Evolutionary conservation across 2,797 vertebrate species (phyloP).

Genomic region (Prionace glauca): DNA sequence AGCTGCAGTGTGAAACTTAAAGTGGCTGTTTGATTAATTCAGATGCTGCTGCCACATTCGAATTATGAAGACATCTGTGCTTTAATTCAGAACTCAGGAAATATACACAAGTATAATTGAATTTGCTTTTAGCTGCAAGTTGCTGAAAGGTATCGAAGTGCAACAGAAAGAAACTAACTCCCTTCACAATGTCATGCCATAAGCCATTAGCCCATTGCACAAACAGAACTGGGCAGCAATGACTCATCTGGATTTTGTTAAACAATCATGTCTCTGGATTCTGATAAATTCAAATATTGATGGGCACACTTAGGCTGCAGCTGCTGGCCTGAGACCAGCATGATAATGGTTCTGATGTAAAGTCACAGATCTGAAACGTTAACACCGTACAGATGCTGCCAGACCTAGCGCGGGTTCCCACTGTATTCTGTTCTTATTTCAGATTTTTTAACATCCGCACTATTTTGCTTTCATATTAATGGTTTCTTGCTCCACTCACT

Average conservation of each 20-base stretch:
- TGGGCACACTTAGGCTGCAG: not conserved
- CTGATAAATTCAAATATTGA: not conserved
- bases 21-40: not conserved
- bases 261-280: not conserved
- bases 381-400: not conserved
- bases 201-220: not conserved
- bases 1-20: not conserved
- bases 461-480: not conserved
- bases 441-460: not conserved
- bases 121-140: not conserved
- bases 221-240: not conserved
- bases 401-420: not conserved
- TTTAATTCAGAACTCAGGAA: not conserved
- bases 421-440: not conserved
- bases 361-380: not conserved
- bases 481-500: not conserved
- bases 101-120: not conserved
- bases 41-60: not conserved
- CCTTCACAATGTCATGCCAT: not conserved
- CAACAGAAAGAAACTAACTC: not conserved
- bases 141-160: slow-evolving; percentile 14
- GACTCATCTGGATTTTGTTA: not conserved
- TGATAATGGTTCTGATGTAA: not conserved
- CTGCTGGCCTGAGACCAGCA: too few relatives aligned
- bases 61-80: not conserved